Percentiles rank a stretch among this genome's conserved stretches.
Conservation (phyloP, 2,888 invertebrate genomes). For the Hypsopygia costalis region DNA sequence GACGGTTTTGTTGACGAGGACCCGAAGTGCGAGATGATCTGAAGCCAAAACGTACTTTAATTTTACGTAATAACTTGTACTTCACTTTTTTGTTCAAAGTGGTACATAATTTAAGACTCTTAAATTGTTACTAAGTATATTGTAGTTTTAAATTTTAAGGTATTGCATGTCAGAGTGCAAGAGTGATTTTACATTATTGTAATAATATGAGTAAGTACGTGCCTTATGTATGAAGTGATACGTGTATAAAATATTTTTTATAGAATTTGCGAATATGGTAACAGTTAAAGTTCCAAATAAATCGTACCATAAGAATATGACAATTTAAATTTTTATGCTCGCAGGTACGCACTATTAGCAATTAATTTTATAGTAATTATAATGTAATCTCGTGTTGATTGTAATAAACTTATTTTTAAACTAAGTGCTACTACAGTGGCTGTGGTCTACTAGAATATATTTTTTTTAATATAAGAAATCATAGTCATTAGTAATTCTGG, state of each 20-base stretch:
- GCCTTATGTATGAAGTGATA: conserved; percentile 61
- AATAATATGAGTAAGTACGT: conserved; percentile 38
- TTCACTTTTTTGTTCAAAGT: conserved; percentile 35
- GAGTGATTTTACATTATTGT: conserved; percentile 37
- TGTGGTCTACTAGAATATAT: conserved; percentile 52
- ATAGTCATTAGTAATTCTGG: conserved; percentile 40
- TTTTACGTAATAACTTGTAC: conserved; percentile 26
- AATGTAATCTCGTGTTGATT: conserved; percentile 13
- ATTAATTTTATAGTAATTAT: conserved; percentile 2
- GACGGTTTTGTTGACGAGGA: conserved; percentile 45
- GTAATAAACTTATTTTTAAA: conserved; percentile 22
- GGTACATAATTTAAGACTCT: conserved; percentile 54
- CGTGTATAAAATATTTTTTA: conserved; percentile 22
- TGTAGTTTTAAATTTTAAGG: conserved; percentile 26
- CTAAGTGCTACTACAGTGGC: conserved; percentile 58
- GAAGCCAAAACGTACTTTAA: conserved; percentile 59
- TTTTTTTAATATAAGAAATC: conserved; percentile 42
- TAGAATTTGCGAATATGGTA: conserved; percentile 14
- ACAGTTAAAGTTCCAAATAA: conserved; percentile 11
- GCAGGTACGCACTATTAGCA: conserved; percentile 15
- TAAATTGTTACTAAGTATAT: conserved; percentile 21
- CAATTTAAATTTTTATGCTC: too few relatives aligned
- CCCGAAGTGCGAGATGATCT: conserved; percentile 35
- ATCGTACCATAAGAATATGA: neutral
- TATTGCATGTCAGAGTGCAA: conserved; percentile 38